Evolutionary conservation across 2,113 vertebrate species (phyloP).

Genomic region (Talpa occidentalis): DNA sequence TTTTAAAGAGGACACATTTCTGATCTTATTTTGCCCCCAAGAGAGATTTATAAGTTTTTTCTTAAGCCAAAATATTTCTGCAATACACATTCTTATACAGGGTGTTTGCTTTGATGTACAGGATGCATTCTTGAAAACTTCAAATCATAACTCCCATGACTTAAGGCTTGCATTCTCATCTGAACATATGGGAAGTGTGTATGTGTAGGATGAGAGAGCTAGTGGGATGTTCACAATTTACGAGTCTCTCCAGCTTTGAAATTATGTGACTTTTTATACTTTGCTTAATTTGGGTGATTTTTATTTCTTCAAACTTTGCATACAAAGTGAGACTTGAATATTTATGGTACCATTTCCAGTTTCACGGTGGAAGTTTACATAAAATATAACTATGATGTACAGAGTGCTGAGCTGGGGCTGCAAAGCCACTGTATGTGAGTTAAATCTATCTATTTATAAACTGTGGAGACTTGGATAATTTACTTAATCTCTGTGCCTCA

Average conservation of each 20-base stretch:
- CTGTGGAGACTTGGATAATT: not conserved
- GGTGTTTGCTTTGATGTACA: not conserved
- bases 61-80: constrained; percentile 19
- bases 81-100: not conserved
- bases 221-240: not conserved
- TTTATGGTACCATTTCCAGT: constrained; percentile 20
- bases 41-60: not conserved
- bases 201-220: not conserved
- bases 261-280: not conserved
- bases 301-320: constrained; percentile 27
- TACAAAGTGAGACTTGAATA: not conserved
- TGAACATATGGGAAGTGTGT: not conserved
- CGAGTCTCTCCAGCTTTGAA: not conserved
- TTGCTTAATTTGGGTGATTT: not conserved
- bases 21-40: not conserved
- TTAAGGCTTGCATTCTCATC: not conserved
- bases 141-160: not conserved
- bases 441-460: not conserved
- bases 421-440: not conserved
- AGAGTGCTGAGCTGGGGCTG: not conserved
- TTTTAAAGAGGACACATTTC: constrained; percentile 38
- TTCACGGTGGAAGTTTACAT: not conserved
- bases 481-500: constrained; percentile 6
- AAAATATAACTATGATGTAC: not conserved
- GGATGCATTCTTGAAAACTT: constrained; percentile 38